Conservation (phyloP, 64 coral and sea anemone genomes). For the Dendronephthya gigantea region DNA sequence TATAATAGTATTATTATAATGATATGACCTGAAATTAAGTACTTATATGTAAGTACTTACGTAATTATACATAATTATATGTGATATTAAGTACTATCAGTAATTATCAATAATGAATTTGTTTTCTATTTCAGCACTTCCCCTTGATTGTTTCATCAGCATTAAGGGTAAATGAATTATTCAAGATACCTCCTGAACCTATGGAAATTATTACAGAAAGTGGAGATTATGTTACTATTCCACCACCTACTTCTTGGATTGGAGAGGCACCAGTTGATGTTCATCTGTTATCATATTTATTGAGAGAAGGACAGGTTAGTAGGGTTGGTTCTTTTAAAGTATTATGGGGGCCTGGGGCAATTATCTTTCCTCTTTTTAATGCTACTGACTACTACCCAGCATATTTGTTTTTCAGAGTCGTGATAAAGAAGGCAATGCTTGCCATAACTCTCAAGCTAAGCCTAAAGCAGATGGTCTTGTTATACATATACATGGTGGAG, state of each 20-base stretch:
- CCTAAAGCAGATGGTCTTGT: constrained; percentile 68
- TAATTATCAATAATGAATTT: too few relatives aligned
- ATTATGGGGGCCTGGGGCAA: too few relatives aligned
- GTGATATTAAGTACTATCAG: too few relatives aligned
- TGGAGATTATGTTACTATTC: constrained; percentile 55
- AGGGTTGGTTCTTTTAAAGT: too few relatives aligned
- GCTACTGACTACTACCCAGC: not conserved
- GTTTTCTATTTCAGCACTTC: constrained; percentile 50
- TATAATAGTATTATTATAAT: too few relatives aligned
- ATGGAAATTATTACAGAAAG: constrained; percentile 46
- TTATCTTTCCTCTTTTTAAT: not conserved
- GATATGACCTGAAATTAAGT: too few relatives aligned
- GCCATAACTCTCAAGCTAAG: constrained; percentile 25
- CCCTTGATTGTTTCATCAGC: constrained; percentile 71
- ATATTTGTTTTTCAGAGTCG: constrained; percentile 25
- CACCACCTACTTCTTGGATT: constrained; percentile 88
- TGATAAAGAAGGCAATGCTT: constrained; percentile 25
- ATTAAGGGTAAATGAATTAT: constrained; percentile 69
- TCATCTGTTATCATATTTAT: constrained; percentile 60
- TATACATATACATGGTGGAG: constrained; percentile 86
- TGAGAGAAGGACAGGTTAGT: constrained; percentile 81
- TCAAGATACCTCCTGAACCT: constrained; percentile 63
- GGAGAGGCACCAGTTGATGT: constrained; percentile 72
- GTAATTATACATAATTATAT: too few relatives aligned
- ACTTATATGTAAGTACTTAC: too few relatives aligned